phyloP scores from a whole-genome alignment of 2,888 invertebrate genomes.

The Acanthoscelides obtectus region DNA sequence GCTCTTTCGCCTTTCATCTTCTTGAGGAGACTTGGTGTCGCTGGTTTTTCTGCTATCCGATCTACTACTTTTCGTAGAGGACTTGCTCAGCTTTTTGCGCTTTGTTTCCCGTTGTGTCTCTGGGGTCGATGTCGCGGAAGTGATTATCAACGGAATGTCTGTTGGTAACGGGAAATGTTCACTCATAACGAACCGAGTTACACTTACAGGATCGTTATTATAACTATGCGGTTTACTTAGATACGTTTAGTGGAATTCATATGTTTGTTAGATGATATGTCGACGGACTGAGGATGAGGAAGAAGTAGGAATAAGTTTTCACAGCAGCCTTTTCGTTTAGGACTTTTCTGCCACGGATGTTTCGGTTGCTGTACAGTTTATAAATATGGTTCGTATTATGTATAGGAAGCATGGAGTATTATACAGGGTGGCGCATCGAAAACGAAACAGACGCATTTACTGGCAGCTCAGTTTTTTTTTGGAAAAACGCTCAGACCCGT shows the following conservation, averaged over 20 bases:
- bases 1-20: conserved; percentile 19
- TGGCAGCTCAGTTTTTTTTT: too few species aligned
- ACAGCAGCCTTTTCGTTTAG: background rate
- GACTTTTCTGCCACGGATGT: background rate
- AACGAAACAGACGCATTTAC: too few species aligned
- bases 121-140: conserved; percentile 35
- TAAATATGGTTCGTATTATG: background rate
- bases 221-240: background rate
- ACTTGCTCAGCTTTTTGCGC: conserved; percentile 13
- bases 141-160: conserved; percentile 42
- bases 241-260: background rate
- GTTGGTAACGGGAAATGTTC: conserved; percentile 30
- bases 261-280: background rate
- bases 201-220: background rate
- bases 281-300: background rate
- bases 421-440: too few species aligned
- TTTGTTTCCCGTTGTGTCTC: too few species aligned
- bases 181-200: conserved; percentile 21
- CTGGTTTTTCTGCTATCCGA: conserved; percentile 25
- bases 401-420: background rate
- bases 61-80: too few species aligned
- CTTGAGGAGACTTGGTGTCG: conserved; percentile 19
- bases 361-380: background rate
- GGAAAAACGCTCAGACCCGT: too few species aligned
- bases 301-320: background rate